A percentile compares a stretch with the other conserved stretches of the same genome.
Evolutionary conservation across 2,797 vertebrate species (phyloP).

Genomic region (Helarctos malayanus): DNA sequence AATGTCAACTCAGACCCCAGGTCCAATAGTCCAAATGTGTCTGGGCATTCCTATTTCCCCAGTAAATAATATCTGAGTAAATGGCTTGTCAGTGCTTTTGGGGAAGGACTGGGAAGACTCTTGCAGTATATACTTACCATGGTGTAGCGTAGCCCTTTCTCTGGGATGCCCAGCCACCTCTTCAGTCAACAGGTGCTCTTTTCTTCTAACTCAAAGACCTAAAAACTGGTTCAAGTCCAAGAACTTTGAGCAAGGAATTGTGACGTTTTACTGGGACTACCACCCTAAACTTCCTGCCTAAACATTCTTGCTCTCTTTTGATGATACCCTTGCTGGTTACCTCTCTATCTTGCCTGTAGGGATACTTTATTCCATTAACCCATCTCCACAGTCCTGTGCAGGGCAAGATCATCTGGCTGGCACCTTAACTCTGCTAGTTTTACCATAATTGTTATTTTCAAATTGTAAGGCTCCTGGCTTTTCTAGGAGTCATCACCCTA

Average conservation of each 20-base stretch:
- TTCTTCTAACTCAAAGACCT: background rate
- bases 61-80: background rate
- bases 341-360: background rate
- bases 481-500: background rate
- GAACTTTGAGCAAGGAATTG: background rate
- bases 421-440: background rate
- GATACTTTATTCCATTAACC: background rate
- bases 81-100: background rate
- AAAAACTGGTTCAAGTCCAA: slow-evolving; percentile 6
- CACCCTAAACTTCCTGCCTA: background rate
- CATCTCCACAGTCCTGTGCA: background rate
- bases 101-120: background rate
- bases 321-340: background rate
- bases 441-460: background rate
- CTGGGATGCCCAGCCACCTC: background rate
- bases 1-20: background rate
- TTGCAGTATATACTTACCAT: background rate
- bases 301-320: background rate
- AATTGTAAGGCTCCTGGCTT: background rate
- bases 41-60: background rate
- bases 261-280: background rate
- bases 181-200: background rate
- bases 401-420: background rate
- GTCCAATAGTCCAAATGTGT: background rate
- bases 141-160: background rate